Percentiles rank a stretch among this genome's conserved stretches.
Evolutionary conservation across 2,888 invertebrate species (phyloP).

Genomic region (Oscheius onirici): DNA sequence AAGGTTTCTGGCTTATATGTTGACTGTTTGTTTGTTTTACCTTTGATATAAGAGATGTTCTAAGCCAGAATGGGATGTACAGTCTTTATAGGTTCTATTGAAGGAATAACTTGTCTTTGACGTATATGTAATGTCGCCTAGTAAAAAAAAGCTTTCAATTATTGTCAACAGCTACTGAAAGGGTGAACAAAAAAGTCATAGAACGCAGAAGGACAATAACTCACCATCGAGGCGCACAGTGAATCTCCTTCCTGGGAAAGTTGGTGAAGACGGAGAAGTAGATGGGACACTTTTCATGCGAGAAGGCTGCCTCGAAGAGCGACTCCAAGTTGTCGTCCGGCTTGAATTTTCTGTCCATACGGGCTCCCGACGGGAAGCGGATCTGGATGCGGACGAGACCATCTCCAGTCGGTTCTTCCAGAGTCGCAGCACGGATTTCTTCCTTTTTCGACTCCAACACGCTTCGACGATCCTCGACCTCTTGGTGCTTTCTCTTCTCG

Average conservation of each 20-base stretch:
- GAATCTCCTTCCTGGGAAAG: constrained; percentile 51
- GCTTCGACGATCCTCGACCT: constrained; percentile 26
- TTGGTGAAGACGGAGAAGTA: constrained; percentile 73
- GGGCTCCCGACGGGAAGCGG: constrained; percentile 87
- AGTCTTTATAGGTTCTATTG: too few species aligned
- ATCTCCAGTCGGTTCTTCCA: constrained; percentile 70
- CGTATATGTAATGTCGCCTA: too few species aligned
- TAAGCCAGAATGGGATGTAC: too few species aligned
- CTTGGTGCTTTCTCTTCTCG: constrained; percentile 77
- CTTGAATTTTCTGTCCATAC: constrained; percentile 87
- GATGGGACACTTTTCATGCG: constrained; percentile 90
- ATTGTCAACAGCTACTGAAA: too few species aligned
- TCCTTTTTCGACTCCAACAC: constrained; percentile 26
- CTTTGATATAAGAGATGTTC: too few species aligned
- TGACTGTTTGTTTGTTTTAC: too few species aligned
- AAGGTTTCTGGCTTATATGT: too few species aligned
- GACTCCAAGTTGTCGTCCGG: constrained; percentile 85
- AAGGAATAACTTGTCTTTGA: too few species aligned
- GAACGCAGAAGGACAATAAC: neutral
- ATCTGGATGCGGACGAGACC: constrained; percentile 86
- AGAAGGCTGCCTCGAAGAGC: constrained; percentile 92
- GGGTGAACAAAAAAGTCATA: neutral
- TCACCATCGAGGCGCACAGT: constrained; percentile 61
- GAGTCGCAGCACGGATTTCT: constrained; percentile 22
- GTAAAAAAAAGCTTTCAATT: too few species aligned